Percentiles rank a stretch among this genome's conserved stretches.
phyloP scores from a whole-genome alignment of 2,113 vertebrate species.

The Colius striatus region DNA sequence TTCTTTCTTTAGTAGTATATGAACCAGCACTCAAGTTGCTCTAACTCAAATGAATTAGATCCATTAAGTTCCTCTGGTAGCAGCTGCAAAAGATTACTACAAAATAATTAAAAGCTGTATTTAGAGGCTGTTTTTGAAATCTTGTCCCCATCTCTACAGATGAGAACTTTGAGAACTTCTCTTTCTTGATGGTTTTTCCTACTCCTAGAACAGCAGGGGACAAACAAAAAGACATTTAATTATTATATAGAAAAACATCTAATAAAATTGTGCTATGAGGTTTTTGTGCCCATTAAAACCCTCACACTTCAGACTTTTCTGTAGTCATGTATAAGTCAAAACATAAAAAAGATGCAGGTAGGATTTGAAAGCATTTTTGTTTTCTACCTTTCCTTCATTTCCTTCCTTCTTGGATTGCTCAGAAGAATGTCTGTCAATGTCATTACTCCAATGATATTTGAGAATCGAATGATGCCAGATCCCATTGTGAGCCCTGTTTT shows the following conservation, averaged over 20 bases:
- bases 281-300: neutral
- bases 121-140: neutral
- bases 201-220: neutral
- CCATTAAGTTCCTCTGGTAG: neutral
- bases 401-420: neutral
- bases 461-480: neutral
- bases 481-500: neutral
- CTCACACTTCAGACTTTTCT: neutral
- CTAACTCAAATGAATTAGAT: neutral
- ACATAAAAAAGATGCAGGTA: neutral
- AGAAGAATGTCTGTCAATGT: neutral
- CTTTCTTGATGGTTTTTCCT: neutral
- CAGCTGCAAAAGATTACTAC: neutral
- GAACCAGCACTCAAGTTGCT: neutral
- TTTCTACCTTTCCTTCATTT: neutral
- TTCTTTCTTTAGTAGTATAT: neutral
- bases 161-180: neutral
- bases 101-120: neutral
- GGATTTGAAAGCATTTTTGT: neutral
- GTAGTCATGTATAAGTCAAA: neutral
- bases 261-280: fast-evolving
- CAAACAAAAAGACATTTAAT: neutral
- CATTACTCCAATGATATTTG: neutral
- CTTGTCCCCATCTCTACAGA: neutral
- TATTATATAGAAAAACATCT: neutral